Evolutionary conservation across 2,888 invertebrate species (phyloP), one percentile per base, ranked within the genome.

Genomic region (Dastarcus helophoroides): DNA sequence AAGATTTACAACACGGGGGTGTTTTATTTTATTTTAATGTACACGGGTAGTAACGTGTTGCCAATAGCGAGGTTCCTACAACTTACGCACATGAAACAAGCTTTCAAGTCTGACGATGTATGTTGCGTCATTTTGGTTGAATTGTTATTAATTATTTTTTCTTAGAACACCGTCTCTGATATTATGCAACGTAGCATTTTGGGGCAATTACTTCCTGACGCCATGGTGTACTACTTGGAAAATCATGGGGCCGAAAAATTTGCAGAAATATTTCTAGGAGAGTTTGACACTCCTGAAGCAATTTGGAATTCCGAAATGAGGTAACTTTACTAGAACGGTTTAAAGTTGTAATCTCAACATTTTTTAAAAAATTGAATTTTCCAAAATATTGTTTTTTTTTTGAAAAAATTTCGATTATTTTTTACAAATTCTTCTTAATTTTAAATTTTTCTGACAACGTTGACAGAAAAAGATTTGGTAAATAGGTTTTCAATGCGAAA

Each of bases 221-320:
- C 98, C 1, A 97, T 98, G 93, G 89, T 98, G 2, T 94, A 93
- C 53, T 98, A 95, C 61, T 66, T 99, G 33, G 97, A 98, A 60
- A 95, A 98, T 62, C 94, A 99, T 54, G 95, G 95, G 1, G 76
- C 95, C 0, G 97, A 97, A 40, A 94, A 93, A 58, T 99, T 98
- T 63, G 93, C 98, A 0, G 91, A 98, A 64, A 93, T 91, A 49
- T 91, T 86, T 63, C 69, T 95, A 10, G 97, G 97, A 1, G 98
- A 99, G 65, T 98, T 89, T 67, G 97, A 99, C 62, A 98, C 97
- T 4, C 98, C 98, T 0, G 98, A 99, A 65, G 95, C 94, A 0
- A 98, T 98, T 42, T 98, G 98, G 98, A 97, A 89, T 58, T 76
- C 82, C 0, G 93, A 94, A 64, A 98, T 98, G 97, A 78, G 85